Evolutionary conservation across 1,140 invertebrate species (phyloP), one percentile per base, ranked within the genome.

Genomic region (Pogonomyrmex californicus): DNA sequence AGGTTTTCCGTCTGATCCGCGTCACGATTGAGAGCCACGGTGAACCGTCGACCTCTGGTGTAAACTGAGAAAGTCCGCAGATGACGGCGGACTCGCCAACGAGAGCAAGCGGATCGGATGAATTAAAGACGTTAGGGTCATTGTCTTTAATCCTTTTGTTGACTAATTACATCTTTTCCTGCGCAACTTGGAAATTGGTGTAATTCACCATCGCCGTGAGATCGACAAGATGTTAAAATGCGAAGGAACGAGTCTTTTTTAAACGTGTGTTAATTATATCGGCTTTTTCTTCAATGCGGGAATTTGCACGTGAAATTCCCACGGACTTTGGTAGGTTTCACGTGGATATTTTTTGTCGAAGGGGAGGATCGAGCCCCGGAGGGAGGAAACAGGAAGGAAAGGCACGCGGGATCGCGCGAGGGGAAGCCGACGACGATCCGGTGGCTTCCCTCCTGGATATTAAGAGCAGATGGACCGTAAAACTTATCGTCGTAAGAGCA

Each of bases 261-360:
- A 36, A 12, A 9, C 23, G 30, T 4, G 17, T 30, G 14, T 51
- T 41, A 30, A 14, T 36, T 14, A 23, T 44, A 66, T 66, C 38
- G 38, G 63, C 0, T 65, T 41, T 30, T 30, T 47, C 33, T 33
- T 33, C 14, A 79, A 82, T 87, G 85, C 88, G 90, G 76, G 91
- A 93, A 92, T 92, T 92, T 88, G 88, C 87, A 91, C 92, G 93
- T 87, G 90, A 92, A 23, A 93, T 93, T 90, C 87, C 66, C 70
- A 86, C 83, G 81, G 14, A 56, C 77, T 56, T 70, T 7, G 17
- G 10, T 33, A 41, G 44, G 44, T 47, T 36, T 78, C 9, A 30
- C 12, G 23, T 41, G 23, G 68, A 62, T 60, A 49, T 49, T 75
- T 83, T 82, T 75, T 83, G 38, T 49, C 51, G 41, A 58, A 60